Base-by-base conservation (phyloP, 2,797 vertebrate species). In the Crossoptilon crossoptilon region DNA sequence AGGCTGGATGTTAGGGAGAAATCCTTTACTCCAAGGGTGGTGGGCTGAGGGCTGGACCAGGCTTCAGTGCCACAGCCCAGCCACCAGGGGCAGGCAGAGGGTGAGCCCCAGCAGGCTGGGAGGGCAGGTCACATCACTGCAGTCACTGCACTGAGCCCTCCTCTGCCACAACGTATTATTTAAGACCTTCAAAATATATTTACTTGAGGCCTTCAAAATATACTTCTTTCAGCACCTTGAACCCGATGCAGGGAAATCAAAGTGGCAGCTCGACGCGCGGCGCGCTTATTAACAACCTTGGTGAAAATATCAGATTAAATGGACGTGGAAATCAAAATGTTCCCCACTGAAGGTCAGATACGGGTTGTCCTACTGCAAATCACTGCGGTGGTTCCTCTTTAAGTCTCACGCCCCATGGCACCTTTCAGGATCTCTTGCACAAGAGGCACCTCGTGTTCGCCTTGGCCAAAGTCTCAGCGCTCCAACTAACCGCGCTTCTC, bases 281-380 rank as follows among this genome's bases (percentile, higher is more conserved):
- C 46, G 56, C 18, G 46, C 48, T 78, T n/a, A 63, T 46, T 75
- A 81, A 37, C 79, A 81, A 44, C 8, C 58, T 35, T 35, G 53
- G 73, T 27, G 69, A 77, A 91, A 92, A 87, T 24, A 90, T 2
- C 88, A 82, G 49, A 48, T n/a, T 58, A 87, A 90, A 73, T 4
- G 6, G 82, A 5, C 19, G 0, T 22, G 83, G 67, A 80, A 84
- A 76, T 48, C 86, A 60, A 75, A 91, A 63, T 43, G 51, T n/a
- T 86, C 48, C 73, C 37, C 53, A 15, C 3, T 75, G 76, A 88
- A 91, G 70, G 85, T 90, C 83, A 93, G 43, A 48, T 8, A 22
- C 1, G 27, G 66, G 56, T 11, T 58, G 44, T 58, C 12, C 67
- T 74, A 7, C 70, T 10, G 14, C 44, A 63, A 35, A 66, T 78